Base-by-base conservation (phyloP, 2,888 invertebrate species). In the Caenorhabditis sp. region DNA sequence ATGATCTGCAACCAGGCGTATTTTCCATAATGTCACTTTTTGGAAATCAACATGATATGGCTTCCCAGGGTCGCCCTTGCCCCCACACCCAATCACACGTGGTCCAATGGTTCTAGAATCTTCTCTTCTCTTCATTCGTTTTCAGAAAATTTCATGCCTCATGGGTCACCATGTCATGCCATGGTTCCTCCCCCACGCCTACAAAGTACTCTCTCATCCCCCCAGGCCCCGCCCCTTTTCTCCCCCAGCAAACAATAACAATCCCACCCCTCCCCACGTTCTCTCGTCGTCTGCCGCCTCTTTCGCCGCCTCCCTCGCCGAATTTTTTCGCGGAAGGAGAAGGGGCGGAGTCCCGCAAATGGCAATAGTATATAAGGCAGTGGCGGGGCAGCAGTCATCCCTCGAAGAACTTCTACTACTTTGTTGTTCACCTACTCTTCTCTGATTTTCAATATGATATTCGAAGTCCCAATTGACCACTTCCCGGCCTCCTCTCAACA, bases 391-490 rank as follows among this genome's bases (percentile, higher is more conserved):
- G 65, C 40, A 58, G 58, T 62, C 37, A 65, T 55, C 64, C 58
- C 64, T 47, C 72, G 72, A 58, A 74, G 72, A 74, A 22, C 37
- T 20, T 6, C n/a, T 6, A 32, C 32, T 32, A 32, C 32, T 32
- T 32, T 32, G n/a, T 15, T 20, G 13, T 37, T 1, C 24, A 26
- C 26, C 37, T 35, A 18, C 15, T 24, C 13, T 53, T 32, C 28
- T 67, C 24, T 1, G n/a, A 9, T 9, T 40, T 28, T 68, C 69
- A 76, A 20, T 44, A 83, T 83, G 79, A 83, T 79, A 70, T 82
- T 82, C 78, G 82, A 82, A 82, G 72, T 82, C 44, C 82, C 82
- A 44, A 78, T 82, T 74, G 82, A 82, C 55, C 78, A 72, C 65
- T 74, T 78, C 60, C 78, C 78, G 9, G 70, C 76, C 18, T 53